Evolutionary conservation across 1,140 invertebrate species (phyloP), one percentile per base, ranked within the genome.

Genomic region (Listronotus oregonensis): DNA sequence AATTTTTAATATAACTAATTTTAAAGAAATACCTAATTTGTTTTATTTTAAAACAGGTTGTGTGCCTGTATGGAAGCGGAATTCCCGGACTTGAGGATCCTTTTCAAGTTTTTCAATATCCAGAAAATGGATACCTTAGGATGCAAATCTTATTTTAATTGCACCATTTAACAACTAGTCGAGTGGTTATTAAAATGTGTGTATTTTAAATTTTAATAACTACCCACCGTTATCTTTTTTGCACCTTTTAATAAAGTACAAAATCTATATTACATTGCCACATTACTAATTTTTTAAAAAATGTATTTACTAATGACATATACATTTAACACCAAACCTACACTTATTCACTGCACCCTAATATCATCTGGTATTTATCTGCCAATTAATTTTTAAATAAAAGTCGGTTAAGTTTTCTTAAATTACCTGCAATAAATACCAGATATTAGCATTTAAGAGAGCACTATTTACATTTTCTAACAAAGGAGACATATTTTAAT

Each of bases 1-100:
- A 54, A 37, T 62, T 37, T 63, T 43, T 52, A 62, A 62, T 62
- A 62, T 54, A 62, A 32, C 52, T 46, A 34, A 52, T 56, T 55
- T 11, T 32, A 31, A 51, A 40, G 43, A 17, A 46, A 64, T 46
- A 63, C 42, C 54, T 31, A 51, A 49, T 68, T 72, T 66, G 60
- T 71, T 73, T 72, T 69, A 69, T 72, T 71, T 72, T 68, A 49
- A 47, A 63, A 67, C 63, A 73, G 71, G 71, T 51, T 73, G 71
- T 49, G 69, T 42, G 42, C 71, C 71, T 32, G 51, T 69, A 39
- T 73, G 71, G 71, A 67, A 54, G 61, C 66, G 51, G 17, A 52
- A 46, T 18, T 40, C 27, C 34, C 37, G 54, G 18, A 65, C 52
- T 49, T 9, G 55, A 49, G 40, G 46, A 50, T 57, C 44, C 15